Conservation (phyloP, 2,113 vertebrate species). For the Abramis brama region DNA sequence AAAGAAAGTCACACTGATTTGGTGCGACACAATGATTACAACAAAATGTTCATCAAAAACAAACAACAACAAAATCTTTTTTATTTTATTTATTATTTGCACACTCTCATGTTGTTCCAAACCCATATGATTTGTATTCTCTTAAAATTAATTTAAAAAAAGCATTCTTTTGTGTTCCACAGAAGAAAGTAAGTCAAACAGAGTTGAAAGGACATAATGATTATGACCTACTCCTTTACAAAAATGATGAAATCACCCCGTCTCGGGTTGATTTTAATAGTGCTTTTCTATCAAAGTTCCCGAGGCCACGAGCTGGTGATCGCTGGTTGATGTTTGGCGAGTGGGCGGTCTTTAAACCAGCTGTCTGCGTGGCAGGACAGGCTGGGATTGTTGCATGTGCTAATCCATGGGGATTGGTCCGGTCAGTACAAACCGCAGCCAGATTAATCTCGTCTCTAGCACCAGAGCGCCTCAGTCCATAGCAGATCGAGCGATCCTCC, state of each 20-base stretch:
- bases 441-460: constrained; percentile 77
- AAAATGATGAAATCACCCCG: not conserved
- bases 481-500: constrained; percentile 53
- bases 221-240: not conserved
- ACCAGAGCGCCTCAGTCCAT: constrained; percentile 8
- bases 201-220: not conserved
- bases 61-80: too few relatives aligned
- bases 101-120: not conserved
- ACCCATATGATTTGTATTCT: not conserved
- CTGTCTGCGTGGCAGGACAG: constrained; percentile 58
- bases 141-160: not conserved
- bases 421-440: constrained; percentile 66
- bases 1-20: not conserved
- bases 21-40: too few relatives aligned
- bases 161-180: not conserved
- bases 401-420: constrained; percentile 72
- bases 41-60: not conserved
- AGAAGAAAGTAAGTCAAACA: not conserved
- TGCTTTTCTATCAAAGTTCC: not conserved
- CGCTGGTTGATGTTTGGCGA: not conserved
- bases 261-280: not conserved
- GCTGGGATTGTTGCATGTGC: constrained; percentile 59
- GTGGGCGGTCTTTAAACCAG: constrained; percentile 59
- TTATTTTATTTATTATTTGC: not conserved
- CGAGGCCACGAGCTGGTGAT: not conserved